Base-by-base conservation (phyloP, 2,797 vertebrate species). In the Nyctibius grandis region DNA sequence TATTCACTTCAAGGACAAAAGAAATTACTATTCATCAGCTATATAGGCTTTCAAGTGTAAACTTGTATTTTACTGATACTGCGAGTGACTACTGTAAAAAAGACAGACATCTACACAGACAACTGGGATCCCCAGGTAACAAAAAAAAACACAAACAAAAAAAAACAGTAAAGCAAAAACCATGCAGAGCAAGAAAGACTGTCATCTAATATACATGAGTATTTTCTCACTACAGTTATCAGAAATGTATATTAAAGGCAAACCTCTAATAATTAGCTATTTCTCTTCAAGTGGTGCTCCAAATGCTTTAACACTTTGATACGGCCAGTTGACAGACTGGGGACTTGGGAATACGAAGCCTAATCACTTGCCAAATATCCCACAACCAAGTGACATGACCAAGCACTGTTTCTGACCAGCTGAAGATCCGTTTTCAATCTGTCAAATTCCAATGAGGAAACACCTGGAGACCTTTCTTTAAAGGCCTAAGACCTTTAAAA, bases 341-440 rank as follows among this genome's bases (percentile, higher is more conserved):
- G 53, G 23, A 86, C 33, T 42, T 47, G 65, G 64, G 93, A 93
- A 91, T 0, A 79, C 51, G 75, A 87, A 79, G 56, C 68, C 42
- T 75, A 17, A 93, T 60, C 64, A 56, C 75, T 91, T 92, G 56
- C 84, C 86, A 85, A 82, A 82, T 67, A 95, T 25, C 72, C 56
- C 78, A 91, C 86, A 82, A 74, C 57, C 40, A 17, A 89, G 53
- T 44, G 81, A 74, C 81, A 61, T 15, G 57, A 88, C 50, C 81
- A 80, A 68, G 64, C 53, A 68, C 34, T 63, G 50, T 5, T 88
- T 73, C 51, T 34, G 18, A 94, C 78, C 61, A 77, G 33, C 9
- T 73, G 42, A 79, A 33, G 33, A 92, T 76, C 89, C 92, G 80
- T 85, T 95, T 85, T 85, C 87, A 68, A n/a, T 65, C 81, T 93